Evolutionary conservation across 2,888 invertebrate genomes (phyloP), one percentile per base, ranked within the genome.

Genomic region (Anagyrus pseudococci): DNA sequence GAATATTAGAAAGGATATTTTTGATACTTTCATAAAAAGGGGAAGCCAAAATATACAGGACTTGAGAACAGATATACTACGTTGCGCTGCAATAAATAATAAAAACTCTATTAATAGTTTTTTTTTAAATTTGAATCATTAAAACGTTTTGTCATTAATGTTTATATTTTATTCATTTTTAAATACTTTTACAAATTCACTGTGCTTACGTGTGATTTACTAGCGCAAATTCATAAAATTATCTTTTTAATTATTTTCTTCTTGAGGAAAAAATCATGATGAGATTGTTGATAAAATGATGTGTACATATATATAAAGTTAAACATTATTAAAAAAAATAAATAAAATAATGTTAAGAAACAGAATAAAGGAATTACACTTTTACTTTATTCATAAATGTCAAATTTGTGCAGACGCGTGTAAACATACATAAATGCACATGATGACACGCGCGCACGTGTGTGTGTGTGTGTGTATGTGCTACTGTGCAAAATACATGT

Each of bases 1-100:
- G 73, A 73, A 73, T 75, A 79, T 74, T 78, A 81, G 81, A 81
- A 81, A 78, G 82, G 82, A 84, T 84, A 84, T 84, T 84, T 84
- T 84, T 84, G 84, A 84, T 84, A 84, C 84, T 84, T 84, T 84
- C 83, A 84, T 84, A 84, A 80, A 76, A 71, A 72, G 73, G 72
- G 71, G 72, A n/a, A 73, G 73, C 73, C 73, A 70, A 73, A 71
- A 75, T 76, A 73, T 73, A 74, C 72, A 73, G 73, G 75, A 70
- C 71, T 74, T 72, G 73, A 68, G 72, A 73, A 72, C 71, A 72
- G 73, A 74, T 72, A 55, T 61, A 57, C 52, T 43, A 23, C 52
- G 57, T 58, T 23, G 60, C 6, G 54, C 48, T 65, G 22, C 40
- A 58, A 58, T 46, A 65, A 60, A 43, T 6, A 41, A 4, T 20